These are phyloP conservation scores for Montifringilla adamsi DNA, from an alignment of 2,113 vertebrate genomes.

Conservation along the genomic window DNA sequence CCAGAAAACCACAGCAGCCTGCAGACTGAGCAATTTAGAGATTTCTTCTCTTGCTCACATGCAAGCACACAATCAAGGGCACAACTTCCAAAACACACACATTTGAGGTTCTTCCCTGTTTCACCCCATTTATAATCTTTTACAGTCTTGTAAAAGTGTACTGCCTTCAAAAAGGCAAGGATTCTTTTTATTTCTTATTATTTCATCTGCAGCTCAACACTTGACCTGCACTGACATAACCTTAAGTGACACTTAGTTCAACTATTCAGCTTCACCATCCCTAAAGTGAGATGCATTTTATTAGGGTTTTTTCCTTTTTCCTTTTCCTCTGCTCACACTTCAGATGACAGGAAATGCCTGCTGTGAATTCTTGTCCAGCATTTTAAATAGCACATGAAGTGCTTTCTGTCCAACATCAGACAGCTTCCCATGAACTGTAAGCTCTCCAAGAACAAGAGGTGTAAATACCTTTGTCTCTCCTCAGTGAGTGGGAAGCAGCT, in stretches of 20 bases:
- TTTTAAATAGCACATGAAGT: background rate
- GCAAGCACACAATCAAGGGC: background rate
- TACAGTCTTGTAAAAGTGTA: background rate
- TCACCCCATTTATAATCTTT: background rate
- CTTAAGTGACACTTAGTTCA: background rate
- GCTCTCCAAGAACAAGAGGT: background rate
- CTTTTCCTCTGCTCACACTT: background rate
- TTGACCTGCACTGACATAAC: background rate
- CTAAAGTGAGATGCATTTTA: background rate
- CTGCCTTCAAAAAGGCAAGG: background rate
- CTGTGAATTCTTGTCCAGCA: conserved; percentile 10
- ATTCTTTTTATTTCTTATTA: background rate
- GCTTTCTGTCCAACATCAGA: background rate
- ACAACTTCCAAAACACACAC: background rate
- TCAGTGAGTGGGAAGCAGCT: background rate
- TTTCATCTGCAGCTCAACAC: background rate
- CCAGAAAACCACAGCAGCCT: background rate
- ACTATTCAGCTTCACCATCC: background rate
- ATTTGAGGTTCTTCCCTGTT: background rate
- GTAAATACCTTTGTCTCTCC: background rate
- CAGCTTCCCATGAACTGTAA: background rate
- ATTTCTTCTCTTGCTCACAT: background rate
- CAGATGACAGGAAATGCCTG: conserved; percentile 4
- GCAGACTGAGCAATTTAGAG: background rate
- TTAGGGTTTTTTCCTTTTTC: background rate